Evolutionary conservation across 1,140 invertebrate species (phyloP).

Genomic region (Phortica variegata): DNA sequence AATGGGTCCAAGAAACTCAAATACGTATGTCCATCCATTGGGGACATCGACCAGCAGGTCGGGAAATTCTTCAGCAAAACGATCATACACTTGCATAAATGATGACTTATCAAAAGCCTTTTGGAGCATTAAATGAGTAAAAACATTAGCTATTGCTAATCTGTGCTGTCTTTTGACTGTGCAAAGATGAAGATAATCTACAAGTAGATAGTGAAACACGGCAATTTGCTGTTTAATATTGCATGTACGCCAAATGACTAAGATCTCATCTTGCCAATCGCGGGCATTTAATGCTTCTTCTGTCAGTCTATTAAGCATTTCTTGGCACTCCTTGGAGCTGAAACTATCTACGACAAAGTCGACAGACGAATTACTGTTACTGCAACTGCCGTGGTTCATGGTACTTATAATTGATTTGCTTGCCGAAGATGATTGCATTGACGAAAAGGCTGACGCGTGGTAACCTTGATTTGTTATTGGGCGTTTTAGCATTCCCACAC

Average conservation of each 20-base stretch:
- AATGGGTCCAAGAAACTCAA: slow-evolving; percentile 47
- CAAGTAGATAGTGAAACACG: slow-evolving; percentile 30
- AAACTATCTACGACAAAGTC: slow-evolving; percentile 7
- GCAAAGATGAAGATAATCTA: slow-evolving; percentile 34
- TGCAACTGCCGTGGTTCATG: not conserved
- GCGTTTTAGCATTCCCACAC: slow-evolving; percentile 25
- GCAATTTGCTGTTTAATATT: slow-evolving; percentile 25
- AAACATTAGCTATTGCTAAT: slow-evolving; percentile 31
- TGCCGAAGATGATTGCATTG: slow-evolving; percentile 2
- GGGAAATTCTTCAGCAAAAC: slow-evolving; percentile 34
- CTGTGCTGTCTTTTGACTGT: slow-evolving; percentile 32
- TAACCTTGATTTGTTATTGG: not conserved
- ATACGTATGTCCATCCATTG: slow-evolving; percentile 45
- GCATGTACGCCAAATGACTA: slow-evolving; percentile 24
- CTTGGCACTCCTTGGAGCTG: slow-evolving; percentile 27
- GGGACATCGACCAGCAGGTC: slow-evolving; percentile 47
- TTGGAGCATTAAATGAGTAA: slow-evolving; percentile 29
- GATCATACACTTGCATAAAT: slow-evolving; percentile 30
- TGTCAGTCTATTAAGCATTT: slow-evolving; percentile 28
- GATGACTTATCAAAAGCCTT: slow-evolving; percentile 27
- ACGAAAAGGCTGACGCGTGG: too few species aligned
- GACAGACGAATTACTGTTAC: not conserved
- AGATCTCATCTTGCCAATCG: slow-evolving; percentile 33
- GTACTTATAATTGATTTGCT: not conserved
- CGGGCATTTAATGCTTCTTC: slow-evolving; percentile 33